A percentile compares a stretch with the other conserved stretches of the same genome.
Evolutionary conservation across 2,888 invertebrate species (phyloP).

Genomic region (Drosophila tanythrix): DNA sequence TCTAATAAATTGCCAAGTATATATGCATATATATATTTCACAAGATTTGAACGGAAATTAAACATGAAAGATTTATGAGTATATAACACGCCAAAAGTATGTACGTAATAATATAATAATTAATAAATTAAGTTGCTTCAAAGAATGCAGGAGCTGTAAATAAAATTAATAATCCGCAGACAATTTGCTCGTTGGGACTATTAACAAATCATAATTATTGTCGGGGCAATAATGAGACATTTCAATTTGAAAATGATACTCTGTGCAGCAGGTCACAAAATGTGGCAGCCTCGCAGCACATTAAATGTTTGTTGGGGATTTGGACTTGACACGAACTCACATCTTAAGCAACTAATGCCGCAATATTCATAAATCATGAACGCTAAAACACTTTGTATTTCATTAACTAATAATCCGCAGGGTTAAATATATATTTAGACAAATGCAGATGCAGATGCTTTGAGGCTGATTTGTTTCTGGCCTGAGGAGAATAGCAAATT

Average conservation of each 20-base stretch:
- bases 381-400: slow-evolving; percentile 56
- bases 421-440: slow-evolving; percentile 26
- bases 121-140: slow-evolving; percentile 29
- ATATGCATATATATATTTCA: slow-evolving; percentile 18
- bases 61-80: slow-evolving; percentile 39
- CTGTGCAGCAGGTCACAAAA: background rate
- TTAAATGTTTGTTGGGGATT: slow-evolving; percentile 27
- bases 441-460: slow-evolving; percentile 2
- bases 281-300: slow-evolving; percentile 16
- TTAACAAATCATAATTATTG: background rate
- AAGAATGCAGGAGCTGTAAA: slow-evolving; percentile 25
- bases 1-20: slow-evolving; percentile 41
- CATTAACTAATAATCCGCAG: slow-evolving; percentile 55
- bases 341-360: slow-evolving; percentile 46
- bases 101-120: slow-evolving; percentile 15
- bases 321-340: slow-evolving; percentile 42
- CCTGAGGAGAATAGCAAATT: slow-evolving; percentile 20
- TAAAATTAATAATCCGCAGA: slow-evolving; percentile 7
- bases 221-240: background rate
- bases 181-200: background rate
- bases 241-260: background rate
- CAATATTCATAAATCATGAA: slow-evolving; percentile 65
- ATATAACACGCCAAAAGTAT: slow-evolving; percentile 36
- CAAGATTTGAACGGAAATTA: slow-evolving; percentile 28
- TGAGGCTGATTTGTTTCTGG: slow-evolving; percentile 5